A percentile compares a stretch with the other conserved stretches of the same genome.
Evolutionary conservation across 2,113 vertebrate genomes (phyloP).

Genomic region (Meles meles): DNA sequence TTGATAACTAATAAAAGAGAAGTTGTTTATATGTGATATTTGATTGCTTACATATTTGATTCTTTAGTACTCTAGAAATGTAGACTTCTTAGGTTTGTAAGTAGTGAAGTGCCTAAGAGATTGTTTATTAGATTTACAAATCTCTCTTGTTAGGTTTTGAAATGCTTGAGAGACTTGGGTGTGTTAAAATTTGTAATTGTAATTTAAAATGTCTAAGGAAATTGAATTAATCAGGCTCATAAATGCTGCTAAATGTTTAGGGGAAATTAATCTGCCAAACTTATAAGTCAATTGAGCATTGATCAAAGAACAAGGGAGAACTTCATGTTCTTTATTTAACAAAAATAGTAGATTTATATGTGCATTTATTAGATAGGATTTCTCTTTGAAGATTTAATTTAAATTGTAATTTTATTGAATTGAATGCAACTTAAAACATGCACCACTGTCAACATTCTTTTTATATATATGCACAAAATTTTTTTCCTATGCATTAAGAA

Average conservation of each 20-base stretch:
- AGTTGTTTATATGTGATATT: neutral
- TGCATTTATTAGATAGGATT: neutral
- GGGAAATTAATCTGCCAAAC: slow-evolving; percentile 43
- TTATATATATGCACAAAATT: neutral
- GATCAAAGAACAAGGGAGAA: neutral
- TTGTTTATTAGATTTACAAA: slow-evolving; percentile 14
- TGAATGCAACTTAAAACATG: neutral
- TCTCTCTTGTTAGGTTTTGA: slow-evolving; percentile 31
- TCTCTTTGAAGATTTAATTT: slow-evolving; percentile 17
- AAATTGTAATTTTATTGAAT: slow-evolving; percentile 29
- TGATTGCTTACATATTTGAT: neutral
- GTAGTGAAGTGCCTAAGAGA: neutral
- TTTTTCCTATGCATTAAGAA: neutral
- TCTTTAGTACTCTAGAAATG: neutral
- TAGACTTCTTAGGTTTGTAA: neutral
- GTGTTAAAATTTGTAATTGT: slow-evolving; percentile 14
- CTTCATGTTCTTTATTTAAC: neutral
- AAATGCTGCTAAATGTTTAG: slow-evolving; percentile 27
- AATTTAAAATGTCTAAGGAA: slow-evolving; percentile 20
- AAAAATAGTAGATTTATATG: neutral
- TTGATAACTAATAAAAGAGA: neutral
- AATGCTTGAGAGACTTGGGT: neutral
- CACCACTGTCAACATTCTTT: neutral
- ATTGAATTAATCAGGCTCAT: slow-evolving; percentile 14
- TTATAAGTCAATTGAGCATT: neutral